Evolutionary conservation across 2,797 vertebrate species (phyloP).

Genomic region (Mormyrops boulengeri): DNA sequence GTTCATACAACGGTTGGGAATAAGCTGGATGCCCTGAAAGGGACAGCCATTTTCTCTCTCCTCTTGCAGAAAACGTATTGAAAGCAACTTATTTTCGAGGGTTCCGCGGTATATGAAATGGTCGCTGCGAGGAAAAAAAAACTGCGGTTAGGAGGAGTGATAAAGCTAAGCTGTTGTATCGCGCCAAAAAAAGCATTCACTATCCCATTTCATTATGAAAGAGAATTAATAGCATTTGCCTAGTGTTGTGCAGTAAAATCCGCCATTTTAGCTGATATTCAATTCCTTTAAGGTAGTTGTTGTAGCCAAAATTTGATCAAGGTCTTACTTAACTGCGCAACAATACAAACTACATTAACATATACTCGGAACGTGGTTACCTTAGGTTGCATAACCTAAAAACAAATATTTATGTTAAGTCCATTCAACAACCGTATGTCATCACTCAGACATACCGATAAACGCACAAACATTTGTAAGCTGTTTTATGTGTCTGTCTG

Average conservation of each 20-base stretch:
- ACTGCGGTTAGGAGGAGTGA: constrained; percentile 6
- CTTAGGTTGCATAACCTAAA: background rate
- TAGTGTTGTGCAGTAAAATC: constrained; percentile 6
- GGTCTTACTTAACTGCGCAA: background rate
- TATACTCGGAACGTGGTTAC: background rate
- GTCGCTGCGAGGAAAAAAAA: background rate
- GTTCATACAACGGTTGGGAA: background rate
- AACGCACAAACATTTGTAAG: background rate
- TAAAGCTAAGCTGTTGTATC: background rate
- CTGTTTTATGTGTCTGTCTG: background rate
- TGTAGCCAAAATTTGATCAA: background rate
- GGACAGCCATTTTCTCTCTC: constrained; percentile 22
- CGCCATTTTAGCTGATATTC: constrained; percentile 24
- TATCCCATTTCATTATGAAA: background rate
- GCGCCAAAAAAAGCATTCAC: background rate
- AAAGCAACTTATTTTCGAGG: constrained; percentile 17
- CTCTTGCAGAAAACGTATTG: constrained; percentile 9
- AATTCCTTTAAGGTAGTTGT: background rate
- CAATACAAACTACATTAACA: background rate
- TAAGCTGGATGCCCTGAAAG: background rate
- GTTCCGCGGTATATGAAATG: constrained; percentile 15
- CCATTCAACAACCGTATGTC: background rate
- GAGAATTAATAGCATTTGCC: background rate
- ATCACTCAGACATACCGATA: background rate
- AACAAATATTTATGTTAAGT: constrained; percentile 9